Evolutionary conservation across 2,113 vertebrate species (phyloP), one percentile per base, ranked within the genome.

Genomic region (Myodes glareolus): DNA sequence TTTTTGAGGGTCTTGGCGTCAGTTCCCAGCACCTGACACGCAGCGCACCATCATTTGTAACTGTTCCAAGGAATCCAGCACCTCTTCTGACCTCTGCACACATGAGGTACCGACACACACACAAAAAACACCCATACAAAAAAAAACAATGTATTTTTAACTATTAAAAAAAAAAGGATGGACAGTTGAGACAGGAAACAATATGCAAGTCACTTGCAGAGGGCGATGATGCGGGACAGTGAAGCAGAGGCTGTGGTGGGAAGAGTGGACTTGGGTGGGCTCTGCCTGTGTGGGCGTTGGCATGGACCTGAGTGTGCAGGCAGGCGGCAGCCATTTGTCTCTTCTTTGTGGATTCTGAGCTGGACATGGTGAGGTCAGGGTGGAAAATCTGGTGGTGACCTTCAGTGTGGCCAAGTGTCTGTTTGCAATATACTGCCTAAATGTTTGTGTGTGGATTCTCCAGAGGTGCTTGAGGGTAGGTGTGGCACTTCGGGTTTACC

Each of bases 311-410:
- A 42, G 82, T 11, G 17, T 31, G 0, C 33, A 25, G 58, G 52
- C 90, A 42, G 52, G 42, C 39, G n/a, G 11, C 12, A 16, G 61
- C 39, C n/a, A 21, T 39, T 10, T 2, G 2, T 10, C 12, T 19
- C 27, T 39, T n/a, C 39, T 33, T 19, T 7, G 1, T 76, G 36
- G 25, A 17, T 39, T 13, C 17, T 73, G 31, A 29, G n/a, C 3
- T 23, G 11, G 42, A 7, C 36, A 11, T 31, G 52, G 63, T 2
- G 1, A 55, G 88, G 31, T 25, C 29, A 42, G 90, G 50, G 31
- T 47, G 12, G 29, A 33, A 11, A 17, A 3, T 8, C 1, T 0
- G 0, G 0, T 0, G 0, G 85, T 8, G 42, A 21, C 0, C 0
- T 42, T 3, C 8, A 4, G 36, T 3, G 0, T 4, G 1, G 0